Evolutionary conservation across 1,140 invertebrate genomes (phyloP).

Genomic region (Euschistus heros): DNA sequence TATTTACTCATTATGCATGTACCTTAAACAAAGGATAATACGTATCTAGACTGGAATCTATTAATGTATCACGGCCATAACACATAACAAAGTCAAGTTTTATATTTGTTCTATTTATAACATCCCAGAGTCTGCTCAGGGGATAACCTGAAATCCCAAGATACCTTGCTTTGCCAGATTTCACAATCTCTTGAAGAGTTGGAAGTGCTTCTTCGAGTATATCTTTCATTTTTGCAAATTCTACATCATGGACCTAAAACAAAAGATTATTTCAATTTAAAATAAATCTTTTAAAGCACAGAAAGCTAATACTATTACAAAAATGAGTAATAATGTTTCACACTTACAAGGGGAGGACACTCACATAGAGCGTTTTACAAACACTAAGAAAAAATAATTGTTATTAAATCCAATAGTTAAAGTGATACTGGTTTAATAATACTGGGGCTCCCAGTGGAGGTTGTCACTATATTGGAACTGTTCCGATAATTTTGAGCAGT

Average conservation of each 20-base stretch:
- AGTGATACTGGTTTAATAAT: no score
- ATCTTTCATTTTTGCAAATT: constrained; percentile 73
- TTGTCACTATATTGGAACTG: no score
- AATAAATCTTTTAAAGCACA: not conserved
- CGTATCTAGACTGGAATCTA: constrained; percentile 62
- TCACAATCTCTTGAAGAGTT: constrained; percentile 57
- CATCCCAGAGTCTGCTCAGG: constrained; percentile 58
- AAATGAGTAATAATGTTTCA: no score
- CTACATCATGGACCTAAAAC: constrained; percentile 76
- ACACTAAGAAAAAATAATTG: no score
- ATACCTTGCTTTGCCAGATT: constrained; percentile 63
- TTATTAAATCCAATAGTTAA: no score
- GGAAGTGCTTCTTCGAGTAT: constrained; percentile 80
- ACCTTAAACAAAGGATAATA: constrained; percentile 69
- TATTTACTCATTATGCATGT: constrained; percentile 26
- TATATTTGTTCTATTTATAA: constrained; percentile 50
- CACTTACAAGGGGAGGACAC: no score
- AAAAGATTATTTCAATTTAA: constrained; percentile 8
- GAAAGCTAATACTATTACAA: no score
- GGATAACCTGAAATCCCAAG: constrained; percentile 87
- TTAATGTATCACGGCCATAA: constrained; percentile 67
- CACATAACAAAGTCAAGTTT: constrained; percentile 61
- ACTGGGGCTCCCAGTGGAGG: no score
- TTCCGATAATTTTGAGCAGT: no score
- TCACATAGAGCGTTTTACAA: no score